A percentile compares a stretch with the other conserved stretches of the same genome.
Conservation (phyloP, 2,888 invertebrate species). For the Eupithecia exiguata region DNA sequence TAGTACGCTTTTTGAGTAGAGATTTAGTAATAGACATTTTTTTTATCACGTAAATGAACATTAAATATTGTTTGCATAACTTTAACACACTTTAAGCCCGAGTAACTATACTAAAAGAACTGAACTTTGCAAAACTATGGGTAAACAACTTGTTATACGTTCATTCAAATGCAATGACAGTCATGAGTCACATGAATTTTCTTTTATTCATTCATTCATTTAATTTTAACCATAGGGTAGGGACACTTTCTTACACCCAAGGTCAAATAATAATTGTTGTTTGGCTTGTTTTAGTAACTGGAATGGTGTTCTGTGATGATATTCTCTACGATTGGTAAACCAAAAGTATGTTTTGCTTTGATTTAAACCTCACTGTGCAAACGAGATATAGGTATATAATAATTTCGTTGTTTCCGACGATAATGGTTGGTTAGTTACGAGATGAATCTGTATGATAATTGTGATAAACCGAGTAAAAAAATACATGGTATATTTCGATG, state of each 20-base stretch:
- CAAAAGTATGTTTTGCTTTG: background rate
- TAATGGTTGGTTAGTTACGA: background rate
- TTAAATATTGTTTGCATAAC: background rate
- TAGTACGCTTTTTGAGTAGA: background rate
- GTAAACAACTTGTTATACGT: background rate
- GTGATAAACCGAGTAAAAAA: background rate
- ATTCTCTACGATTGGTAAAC: background rate
- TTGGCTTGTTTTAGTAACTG: background rate
- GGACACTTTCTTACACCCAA: background rate
- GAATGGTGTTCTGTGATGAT: background rate
- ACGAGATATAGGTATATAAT: background rate
- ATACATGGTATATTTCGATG: background rate
- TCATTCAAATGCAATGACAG: background rate
- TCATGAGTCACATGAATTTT: background rate
- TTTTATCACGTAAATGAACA: background rate
- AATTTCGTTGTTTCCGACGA: background rate
- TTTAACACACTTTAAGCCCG: no score
- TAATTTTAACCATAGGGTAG: background rate
- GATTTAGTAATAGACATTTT: background rate
- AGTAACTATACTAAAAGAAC: background rate
- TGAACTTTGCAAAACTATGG: background rate
- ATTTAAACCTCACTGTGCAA: background rate
- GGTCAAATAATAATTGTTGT: background rate
- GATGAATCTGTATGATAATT: background rate
- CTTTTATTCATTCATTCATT: background rate